Evolutionary conservation across 1,140 invertebrate genomes (phyloP), one percentile per base, ranked within the genome.

Genomic region (Drosophila insularis): DNA sequence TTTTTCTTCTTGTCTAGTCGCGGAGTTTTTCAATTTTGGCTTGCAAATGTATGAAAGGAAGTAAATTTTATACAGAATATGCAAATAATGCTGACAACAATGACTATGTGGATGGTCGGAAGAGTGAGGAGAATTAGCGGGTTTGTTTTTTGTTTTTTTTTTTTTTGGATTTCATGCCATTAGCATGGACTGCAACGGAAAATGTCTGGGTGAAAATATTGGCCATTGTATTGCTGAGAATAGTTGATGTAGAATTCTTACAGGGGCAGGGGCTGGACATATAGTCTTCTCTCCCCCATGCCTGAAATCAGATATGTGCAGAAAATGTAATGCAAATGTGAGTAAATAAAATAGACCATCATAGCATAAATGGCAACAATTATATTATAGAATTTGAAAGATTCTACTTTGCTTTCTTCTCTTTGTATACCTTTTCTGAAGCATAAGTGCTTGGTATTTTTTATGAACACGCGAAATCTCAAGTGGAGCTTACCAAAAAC

Each of bases 1-100:
- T 56, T 19, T 31, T 13, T 37, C 10, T 59, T 68, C 37, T 66
- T 53, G 58, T 71, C 68, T 62, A 69, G 74, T 55, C 67, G 43
- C 43, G 43, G 14, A 50, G n/a, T 39, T 55, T 71, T 63, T 66
- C 4, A 32, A 32, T 74, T 63, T 67, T 70, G 46, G 74, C 73
- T 74, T 89, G 84, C 84, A 80, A 78, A 63, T 60, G 66, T 71
- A 72, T 71, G 70, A 78, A 80, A 80, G 74, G 78, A 86, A 87
- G 76, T 89, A 80, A 70, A 84, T 89, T 89, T 74, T 72, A 67
- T 77, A 68, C 80, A 78, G 84, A 89, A 89, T 84, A 89, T 89
- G 84, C 84, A 89, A 89, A 89, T 89, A 89, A 84, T 70, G 80
- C 84, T 80, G 77, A 89, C 84, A 84, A 89, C 84, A 89, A 89